These are phyloP conservation scores for Aplochiton taeniatus DNA, from an alignment of 2,797 vertebrate species.

Conservation along the genomic window DNA sequence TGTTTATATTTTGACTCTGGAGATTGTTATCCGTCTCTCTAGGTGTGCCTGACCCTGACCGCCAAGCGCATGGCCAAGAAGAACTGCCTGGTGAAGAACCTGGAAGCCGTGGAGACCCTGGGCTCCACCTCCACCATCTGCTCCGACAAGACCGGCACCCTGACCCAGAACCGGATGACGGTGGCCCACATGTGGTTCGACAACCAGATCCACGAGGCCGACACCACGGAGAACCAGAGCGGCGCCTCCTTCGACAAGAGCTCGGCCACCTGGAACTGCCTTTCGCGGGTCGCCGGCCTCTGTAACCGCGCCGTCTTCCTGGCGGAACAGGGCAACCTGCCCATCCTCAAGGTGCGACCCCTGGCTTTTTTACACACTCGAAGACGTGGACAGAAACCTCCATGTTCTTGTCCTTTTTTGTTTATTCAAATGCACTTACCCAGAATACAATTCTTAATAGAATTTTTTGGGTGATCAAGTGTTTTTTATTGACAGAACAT, in stretches of 20 bases:
- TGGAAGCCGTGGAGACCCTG: conserved; percentile 93
- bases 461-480: no score
- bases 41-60: conserved; percentile 96
- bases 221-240: conserved; percentile 92
- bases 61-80: conserved; percentile 99
- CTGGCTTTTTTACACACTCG: no score
- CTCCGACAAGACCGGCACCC: conserved; percentile 89
- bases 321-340: conserved; percentile 85
- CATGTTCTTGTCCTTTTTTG: no score
- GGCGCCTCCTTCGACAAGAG: conserved; percentile 93
- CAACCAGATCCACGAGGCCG: conserved; percentile 92
- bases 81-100: conserved; percentile 96
- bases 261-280: conserved; percentile 86
- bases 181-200: conserved; percentile 96
- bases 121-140: conserved; percentile 94
- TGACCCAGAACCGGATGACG: conserved; percentile 93
- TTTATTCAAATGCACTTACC: no score
- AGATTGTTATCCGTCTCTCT: not conserved
- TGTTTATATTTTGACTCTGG: no score
- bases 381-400: no score
- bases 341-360: conserved; percentile 88
- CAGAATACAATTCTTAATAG: no score
- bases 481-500: no score
- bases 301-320: conserved; percentile 97
- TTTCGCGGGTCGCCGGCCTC: conserved; percentile 89